Evolutionary conservation across 2,888 invertebrate species (phyloP), one percentile per base, ranked within the genome.

Genomic region (Lepidocyrtinus sp.): DNA sequence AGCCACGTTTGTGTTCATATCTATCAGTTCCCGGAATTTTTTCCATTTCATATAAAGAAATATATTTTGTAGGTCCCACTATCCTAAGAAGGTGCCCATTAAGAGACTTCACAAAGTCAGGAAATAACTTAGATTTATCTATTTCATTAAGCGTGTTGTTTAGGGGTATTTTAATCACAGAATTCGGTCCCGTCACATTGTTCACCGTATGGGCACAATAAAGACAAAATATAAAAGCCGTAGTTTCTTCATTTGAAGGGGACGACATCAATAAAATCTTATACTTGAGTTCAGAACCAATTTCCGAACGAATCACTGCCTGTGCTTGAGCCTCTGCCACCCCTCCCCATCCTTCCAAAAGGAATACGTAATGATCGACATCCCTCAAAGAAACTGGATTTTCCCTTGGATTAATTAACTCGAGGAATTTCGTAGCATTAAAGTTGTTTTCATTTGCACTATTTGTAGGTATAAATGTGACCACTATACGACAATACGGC

Each of bases 401-500:
- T 21, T 71, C 71, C 25, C 71, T 12, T 9, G 71, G 61, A 15
- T 15, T 5, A 2, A 71, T 0, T 2, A 61, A 15, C 17, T 62
- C 62, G 5, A 71, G 2, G 17, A 73, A 73, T 17, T 22, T 3
- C 0, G 71, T 59, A 12, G 45, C 27, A 12, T 71, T 71, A 22
- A 71, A 71, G 15, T 36, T 5, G 17, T 17, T 59, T 5, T 12
- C 36, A 7, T 36, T 12, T 36, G 36, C 36, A 36, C 36, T 36
- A 5, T 36, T 36, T 7, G 5, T 7, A 7, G 36, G 36, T 7
- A 36, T 36, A 45, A 71, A 62, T n/a, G 62, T 71, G n/a, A 71
- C 59, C 15, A 71, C 27, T 45, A 71, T 27, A 22, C 71, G 25
- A 19, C 71, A 71, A 17, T 71, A 71, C 22, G 61, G 71, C 1